Evolutionary conservation across 2,888 invertebrate species (phyloP).

Genomic region (Agrilus biguttatus): DNA sequence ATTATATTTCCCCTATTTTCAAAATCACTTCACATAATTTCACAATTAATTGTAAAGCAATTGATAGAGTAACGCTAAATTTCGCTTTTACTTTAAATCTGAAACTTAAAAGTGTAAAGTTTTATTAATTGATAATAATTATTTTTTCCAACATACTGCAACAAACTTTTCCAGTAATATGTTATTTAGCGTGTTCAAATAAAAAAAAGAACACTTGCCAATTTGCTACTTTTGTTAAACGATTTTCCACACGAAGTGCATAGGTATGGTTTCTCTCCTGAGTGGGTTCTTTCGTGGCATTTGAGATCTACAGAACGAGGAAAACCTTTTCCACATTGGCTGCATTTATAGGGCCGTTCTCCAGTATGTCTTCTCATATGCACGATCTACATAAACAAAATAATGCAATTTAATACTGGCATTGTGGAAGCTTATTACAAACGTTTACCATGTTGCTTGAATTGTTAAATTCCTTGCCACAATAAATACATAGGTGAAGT

Average conservation of each 20-base stretch:
- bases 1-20: too few relatives aligned
- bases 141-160: too few relatives aligned
- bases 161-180: too few relatives aligned
- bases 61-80: too few relatives aligned
- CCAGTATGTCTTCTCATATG: constrained; percentile 33
- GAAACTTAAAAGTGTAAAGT: too few relatives aligned
- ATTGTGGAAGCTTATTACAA: too few relatives aligned
- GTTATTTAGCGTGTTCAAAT: background rate
- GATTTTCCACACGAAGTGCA: constrained; percentile 32
- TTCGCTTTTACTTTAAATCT: too few relatives aligned
- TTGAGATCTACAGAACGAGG: constrained; percentile 32
- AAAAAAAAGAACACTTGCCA: constrained; percentile 21
- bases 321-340: constrained; percentile 30
- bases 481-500: constrained; percentile 31
- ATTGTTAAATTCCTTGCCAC: constrained; percentile 33
- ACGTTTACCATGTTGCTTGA: constrained; percentile 30
- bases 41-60: too few relatives aligned
- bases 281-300: constrained; percentile 32
- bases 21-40: too few relatives aligned
- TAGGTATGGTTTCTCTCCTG: constrained; percentile 31
- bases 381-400: constrained; percentile 25
- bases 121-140: too few relatives aligned
- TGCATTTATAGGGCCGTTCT: constrained; percentile 31
- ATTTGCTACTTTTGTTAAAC: constrained; percentile 33
- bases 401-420: too few relatives aligned